Evolutionary conservation across 2,113 vertebrate species (phyloP).

Genomic region (Oreochromis aureus): DNA sequence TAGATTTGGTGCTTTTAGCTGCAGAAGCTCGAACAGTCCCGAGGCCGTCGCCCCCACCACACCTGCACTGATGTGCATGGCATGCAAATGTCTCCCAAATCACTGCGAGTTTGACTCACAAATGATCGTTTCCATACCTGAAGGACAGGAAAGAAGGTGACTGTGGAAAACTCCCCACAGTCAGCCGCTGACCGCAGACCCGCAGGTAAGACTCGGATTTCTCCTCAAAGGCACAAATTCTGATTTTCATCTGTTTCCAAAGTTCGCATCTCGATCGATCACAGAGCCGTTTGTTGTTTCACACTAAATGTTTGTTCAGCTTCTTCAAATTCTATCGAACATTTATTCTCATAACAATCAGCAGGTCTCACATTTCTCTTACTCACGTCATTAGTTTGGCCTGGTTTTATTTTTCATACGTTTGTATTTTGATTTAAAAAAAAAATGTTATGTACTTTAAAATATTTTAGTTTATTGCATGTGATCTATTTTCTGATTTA

Average conservation of each 20-base stretch:
- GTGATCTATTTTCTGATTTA: background rate
- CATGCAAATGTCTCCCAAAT: constrained; percentile 56
- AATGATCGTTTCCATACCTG: constrained; percentile 3
- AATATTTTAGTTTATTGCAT: background rate
- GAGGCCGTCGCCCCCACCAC: background rate
- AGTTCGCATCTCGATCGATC: background rate
- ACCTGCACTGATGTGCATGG: background rate
- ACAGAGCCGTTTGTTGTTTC: background rate
- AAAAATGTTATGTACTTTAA: background rate
- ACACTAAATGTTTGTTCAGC: background rate
- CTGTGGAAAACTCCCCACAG: background rate
- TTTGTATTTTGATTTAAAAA: background rate
- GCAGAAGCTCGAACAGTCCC: background rate
- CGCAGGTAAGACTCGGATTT: background rate
- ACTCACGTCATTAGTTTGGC: background rate
- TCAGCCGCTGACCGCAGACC: background rate
- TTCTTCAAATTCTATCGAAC: background rate
- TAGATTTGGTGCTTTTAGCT: background rate
- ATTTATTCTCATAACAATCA: background rate
- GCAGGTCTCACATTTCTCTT: background rate
- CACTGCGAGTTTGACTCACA: constrained; percentile 52
- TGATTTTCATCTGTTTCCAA: rapidly evolving
- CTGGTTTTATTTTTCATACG: background rate
- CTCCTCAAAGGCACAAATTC: background rate
- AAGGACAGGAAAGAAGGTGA: background rate